A percentile compares a stretch with the other conserved stretches of the same genome.
These are phyloP conservation scores for Caerostris extrusa DNA, from an alignment of 1,140 invertebrate genomes.

Conservation along the genomic window DNA sequence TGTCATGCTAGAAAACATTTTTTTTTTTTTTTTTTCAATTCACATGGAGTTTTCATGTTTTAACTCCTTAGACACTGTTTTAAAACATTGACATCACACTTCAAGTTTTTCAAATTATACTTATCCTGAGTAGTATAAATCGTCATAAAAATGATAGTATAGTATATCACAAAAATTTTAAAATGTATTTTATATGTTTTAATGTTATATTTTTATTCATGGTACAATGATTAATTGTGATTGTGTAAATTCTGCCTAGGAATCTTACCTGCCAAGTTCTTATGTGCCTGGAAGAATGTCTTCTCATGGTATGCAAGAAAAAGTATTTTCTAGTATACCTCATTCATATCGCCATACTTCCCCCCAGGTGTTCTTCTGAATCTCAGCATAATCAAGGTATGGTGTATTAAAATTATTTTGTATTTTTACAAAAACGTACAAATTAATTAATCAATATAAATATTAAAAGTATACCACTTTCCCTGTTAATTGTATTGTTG, in stretches of 20 bases:
- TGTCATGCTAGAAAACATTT: too few species aligned
- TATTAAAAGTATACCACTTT: background rate
- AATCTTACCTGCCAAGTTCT: conserved; percentile 32
- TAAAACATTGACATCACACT: too few species aligned
- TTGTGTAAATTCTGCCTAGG: background rate
- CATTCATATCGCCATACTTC: conserved; percentile 44
- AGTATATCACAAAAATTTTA: background rate
- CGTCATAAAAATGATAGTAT: too few species aligned
- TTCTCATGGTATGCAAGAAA: conserved; percentile 5
- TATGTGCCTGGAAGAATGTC: conserved; percentile 32
- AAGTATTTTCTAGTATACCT: conserved; percentile 40
- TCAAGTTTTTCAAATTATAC: too few species aligned
- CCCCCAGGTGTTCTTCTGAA: conserved; percentile 34
- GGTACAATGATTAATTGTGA: background rate
- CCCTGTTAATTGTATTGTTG: background rate
- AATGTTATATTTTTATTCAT: too few species aligned
- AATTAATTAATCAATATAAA: background rate
- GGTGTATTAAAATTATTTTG: background rate
- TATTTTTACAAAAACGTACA: background rate
- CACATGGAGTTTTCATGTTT: too few species aligned
- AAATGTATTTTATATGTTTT: background rate
- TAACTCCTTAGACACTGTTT: too few species aligned
- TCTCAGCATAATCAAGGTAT: conserved; percentile 53
- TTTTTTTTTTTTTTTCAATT: too few species aligned
- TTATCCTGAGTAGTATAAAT: too few species aligned